Evolutionary conservation across 2,888 invertebrate species (phyloP).

Genomic region (Chaetogeoica ovagalla): DNA sequence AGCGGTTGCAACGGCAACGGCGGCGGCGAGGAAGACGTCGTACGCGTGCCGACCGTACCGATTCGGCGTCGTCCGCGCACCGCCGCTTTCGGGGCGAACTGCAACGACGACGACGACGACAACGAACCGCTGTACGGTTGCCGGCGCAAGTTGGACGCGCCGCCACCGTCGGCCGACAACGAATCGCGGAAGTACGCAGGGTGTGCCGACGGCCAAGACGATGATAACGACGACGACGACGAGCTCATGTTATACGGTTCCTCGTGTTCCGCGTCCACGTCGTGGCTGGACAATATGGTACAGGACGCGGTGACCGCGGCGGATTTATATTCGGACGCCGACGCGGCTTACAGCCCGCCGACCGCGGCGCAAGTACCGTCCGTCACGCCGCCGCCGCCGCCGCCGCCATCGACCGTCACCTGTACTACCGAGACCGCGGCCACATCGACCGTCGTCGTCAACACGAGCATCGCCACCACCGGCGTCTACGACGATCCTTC

Average conservation of each 20-base stretch:
- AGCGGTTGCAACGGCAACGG: too few species aligned
- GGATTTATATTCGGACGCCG: slow-evolving; percentile 16
- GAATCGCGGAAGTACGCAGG: neutral
- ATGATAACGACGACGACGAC: slow-evolving; percentile 55
- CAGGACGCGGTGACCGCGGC: slow-evolving; percentile 11
- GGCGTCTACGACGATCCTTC: slow-evolving; percentile 23
- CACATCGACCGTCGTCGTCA: too few species aligned
- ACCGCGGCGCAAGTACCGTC: slow-evolving; percentile 33
- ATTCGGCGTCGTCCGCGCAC: neutral
- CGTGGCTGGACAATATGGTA: slow-evolving; percentile 40
- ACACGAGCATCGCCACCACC: too few species aligned
- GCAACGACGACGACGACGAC: slow-evolving; percentile 13
- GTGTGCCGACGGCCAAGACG: too few species aligned
- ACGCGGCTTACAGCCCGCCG: slow-evolving; percentile 29
- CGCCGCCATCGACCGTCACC: neutral
- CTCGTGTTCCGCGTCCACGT: slow-evolving; percentile 7
- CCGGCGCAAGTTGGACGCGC: slow-evolving; percentile 6
- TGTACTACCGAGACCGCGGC: neutral
- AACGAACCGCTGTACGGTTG: neutral
- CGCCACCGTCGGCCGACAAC: neutral
- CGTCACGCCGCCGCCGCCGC: slow-evolving; percentile 21
- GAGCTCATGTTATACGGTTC: slow-evolving; percentile 52
- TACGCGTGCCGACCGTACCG: neutral
- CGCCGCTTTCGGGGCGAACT: neutral
- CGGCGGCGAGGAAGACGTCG: neutral